Conservation (phyloP, 2,888 invertebrate species). For the Thumatha senex region DNA sequence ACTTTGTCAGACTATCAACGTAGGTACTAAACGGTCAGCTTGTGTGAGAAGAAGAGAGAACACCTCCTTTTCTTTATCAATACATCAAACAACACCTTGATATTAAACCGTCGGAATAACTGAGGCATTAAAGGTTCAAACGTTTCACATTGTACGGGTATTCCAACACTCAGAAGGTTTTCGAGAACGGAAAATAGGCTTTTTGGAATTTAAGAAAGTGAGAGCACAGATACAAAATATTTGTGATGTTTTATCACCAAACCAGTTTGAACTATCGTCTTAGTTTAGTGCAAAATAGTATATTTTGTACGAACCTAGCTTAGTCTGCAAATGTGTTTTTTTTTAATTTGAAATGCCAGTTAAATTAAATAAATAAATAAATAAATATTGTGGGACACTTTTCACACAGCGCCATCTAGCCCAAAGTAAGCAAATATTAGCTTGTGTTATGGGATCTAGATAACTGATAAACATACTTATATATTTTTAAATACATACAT, state of each 20-base stretch:
- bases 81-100: slow-evolving; percentile 16
- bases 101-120: slow-evolving; percentile 34
- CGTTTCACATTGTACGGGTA: slow-evolving; percentile 29
- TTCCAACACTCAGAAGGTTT: slow-evolving; percentile 16
- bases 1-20: too few relatives aligned
- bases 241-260: slow-evolving; percentile 22
- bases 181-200: slow-evolving; percentile 1
- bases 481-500: too few relatives aligned
- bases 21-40: too few relatives aligned
- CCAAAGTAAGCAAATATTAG: too few relatives aligned
- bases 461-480: too few relatives aligned
- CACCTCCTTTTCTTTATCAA: slow-evolving; percentile 4
- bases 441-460: too few relatives aligned
- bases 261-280: slow-evolving; percentile 12
- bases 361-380: too few relatives aligned
- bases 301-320: background rate
- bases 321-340: slow-evolving; percentile 2
- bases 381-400: too few relatives aligned
- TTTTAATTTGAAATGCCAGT: too few relatives aligned
- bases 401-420: too few relatives aligned
- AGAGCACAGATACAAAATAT: slow-evolving; percentile 30
- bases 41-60: background rate
- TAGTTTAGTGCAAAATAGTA: slow-evolving; percentile 11
- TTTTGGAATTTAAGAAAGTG: slow-evolving; percentile 12
- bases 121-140: slow-evolving; percentile 32